These are phyloP conservation scores for Atherinosoma microstoma DNA, from an alignment of 2,797 vertebrate genomes.

Conservation along the genomic window DNA sequence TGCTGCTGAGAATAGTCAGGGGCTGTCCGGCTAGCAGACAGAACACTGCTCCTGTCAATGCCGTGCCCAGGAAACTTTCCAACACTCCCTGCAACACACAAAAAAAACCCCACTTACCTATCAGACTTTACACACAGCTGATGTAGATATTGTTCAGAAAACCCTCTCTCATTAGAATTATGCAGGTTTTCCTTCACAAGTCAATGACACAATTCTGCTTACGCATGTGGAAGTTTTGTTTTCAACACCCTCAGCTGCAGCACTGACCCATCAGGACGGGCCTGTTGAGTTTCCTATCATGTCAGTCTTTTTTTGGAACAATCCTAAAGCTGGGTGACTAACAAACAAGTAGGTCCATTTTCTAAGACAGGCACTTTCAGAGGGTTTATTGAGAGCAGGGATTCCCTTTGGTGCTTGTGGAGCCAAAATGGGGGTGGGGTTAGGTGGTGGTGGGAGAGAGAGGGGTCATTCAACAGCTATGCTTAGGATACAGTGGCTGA, in stretches of 20 bases:
- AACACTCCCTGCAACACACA: constrained; percentile 71
- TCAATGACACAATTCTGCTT: constrained; percentile 17
- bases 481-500: constrained; percentile 59
- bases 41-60: constrained; percentile 90
- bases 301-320: neutral
- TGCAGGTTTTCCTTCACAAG: neutral
- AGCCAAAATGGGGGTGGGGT: neutral
- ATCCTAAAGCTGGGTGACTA: neutral
- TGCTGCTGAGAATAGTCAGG: constrained; percentile 97
- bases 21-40: constrained; percentile 95
- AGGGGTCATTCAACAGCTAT: constrained; percentile 35
- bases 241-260: constrained; percentile 27
- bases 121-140: neutral
- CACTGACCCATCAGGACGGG: constrained; percentile 41
- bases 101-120: neutral
- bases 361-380: neutral
- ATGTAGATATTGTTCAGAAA: neutral
- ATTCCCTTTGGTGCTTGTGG: constrained; percentile 58
- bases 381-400: constrained; percentile 53
- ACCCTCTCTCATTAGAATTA: neutral
- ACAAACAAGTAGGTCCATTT: neutral
- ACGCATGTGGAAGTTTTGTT: constrained; percentile 37
- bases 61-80: constrained; percentile 95
- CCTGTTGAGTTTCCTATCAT: constrained; percentile 33
- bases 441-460: neutral